Conservation (phyloP, 2,797 vertebrate genomes). For the Anguilla pacifica region DNA sequence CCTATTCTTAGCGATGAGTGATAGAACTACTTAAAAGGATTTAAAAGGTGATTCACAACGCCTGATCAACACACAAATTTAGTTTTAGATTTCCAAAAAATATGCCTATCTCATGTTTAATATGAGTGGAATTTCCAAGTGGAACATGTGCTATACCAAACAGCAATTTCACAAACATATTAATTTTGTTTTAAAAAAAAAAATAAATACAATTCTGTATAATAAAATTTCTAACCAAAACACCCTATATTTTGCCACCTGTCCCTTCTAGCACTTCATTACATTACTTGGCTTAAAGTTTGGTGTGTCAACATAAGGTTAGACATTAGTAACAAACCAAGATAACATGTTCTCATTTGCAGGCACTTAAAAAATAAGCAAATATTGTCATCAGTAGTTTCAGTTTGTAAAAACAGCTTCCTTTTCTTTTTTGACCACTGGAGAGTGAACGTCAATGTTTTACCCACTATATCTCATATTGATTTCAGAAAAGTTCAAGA, state of each 20-base stretch:
- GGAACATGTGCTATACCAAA: not conserved
- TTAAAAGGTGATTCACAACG: not conserved
- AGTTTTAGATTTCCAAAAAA: not conserved
- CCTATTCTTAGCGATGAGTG: not conserved
- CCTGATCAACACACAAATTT: not conserved
- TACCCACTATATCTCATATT: not conserved
- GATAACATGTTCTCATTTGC: not conserved
- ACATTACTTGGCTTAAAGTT: not conserved
- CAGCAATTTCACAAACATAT: not conserved
- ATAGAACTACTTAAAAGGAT: not conserved
- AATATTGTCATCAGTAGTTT: not conserved
- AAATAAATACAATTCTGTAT: not conserved
- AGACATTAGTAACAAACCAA: not conserved
- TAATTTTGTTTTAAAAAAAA: not conserved
- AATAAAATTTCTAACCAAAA: not conserved
- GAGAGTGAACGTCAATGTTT: not conserved
- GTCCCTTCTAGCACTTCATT: not conserved
- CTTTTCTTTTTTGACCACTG: not conserved
- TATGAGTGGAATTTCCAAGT: not conserved
- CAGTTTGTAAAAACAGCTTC: not conserved
- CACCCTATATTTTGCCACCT: not conserved
- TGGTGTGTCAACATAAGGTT: not conserved
- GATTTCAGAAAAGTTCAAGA: not conserved
- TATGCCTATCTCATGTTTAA: not conserved
- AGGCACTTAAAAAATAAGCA: not conserved